These are phyloP conservation scores for Saguinus imperator DNA, from an alignment of 2,113 vertebrate genomes.

Conservation along the genomic window DNA sequence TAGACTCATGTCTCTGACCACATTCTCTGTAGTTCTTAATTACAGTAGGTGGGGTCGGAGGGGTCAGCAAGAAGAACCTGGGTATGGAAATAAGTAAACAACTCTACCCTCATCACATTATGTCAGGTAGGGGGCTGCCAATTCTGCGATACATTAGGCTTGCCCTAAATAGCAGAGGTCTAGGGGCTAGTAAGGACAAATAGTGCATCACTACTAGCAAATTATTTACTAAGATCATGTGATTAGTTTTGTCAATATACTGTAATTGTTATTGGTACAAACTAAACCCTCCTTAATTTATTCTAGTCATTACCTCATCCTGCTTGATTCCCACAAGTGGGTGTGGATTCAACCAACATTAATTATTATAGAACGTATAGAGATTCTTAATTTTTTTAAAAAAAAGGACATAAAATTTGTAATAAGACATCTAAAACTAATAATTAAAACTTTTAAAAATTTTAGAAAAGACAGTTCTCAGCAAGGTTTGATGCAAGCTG, in stretches of 20 bases:
- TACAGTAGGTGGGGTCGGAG: neutral
- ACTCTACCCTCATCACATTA: neutral
- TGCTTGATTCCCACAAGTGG: constrained; percentile 44
- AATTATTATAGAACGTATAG: neutral
- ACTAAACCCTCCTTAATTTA: constrained; percentile 35
- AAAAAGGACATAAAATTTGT: neutral
- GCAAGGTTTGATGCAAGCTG: constrained; percentile 21
- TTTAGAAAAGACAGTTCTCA: constrained; percentile 32
- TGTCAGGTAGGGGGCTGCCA: neutral
- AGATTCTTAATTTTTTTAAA: neutral
- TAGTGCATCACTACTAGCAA: neutral
- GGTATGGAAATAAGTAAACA: constrained; percentile 11
- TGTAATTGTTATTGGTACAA: constrained; percentile 32
- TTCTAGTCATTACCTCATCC: constrained; percentile 25
- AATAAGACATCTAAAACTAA: too few species aligned
- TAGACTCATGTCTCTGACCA: neutral
- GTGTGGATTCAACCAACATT: constrained; percentile 33
- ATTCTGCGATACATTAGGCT: neutral
- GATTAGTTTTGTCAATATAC: constrained; percentile 18
- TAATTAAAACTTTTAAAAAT: too few species aligned
- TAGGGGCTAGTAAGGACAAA: neutral
- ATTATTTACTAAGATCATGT: neutral
- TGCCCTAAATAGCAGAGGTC: neutral
- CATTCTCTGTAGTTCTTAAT: constrained; percentile 21
- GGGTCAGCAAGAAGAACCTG: neutral